Percentiles rank a stretch among this genome's conserved stretches.
phyloP scores from a whole-genome alignment of 2,888 invertebrate species.

The Ormyrus thymus region DNA sequence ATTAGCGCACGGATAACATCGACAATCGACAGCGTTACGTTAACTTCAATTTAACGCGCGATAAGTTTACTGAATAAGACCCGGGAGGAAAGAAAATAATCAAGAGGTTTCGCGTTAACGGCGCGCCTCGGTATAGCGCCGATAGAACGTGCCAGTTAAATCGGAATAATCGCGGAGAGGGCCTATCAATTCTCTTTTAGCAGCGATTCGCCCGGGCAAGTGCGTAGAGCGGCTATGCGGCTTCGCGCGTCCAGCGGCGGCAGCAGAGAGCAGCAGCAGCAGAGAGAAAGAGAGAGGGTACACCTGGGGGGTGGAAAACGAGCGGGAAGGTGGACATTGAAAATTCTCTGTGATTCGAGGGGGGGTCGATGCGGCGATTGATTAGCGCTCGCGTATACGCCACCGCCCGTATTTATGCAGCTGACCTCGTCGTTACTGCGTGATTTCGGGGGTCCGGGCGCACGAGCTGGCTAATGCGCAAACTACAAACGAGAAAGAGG shows the following conservation, averaged over 20 bases:
- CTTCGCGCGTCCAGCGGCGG: not conserved
- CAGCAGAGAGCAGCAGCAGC: too few relatives aligned
- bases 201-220: constrained; percentile 4
- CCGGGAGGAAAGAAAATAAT: too few relatives aligned
- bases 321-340: constrained; percentile 57
- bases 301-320: too few relatives aligned
- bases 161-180: constrained; percentile 46
- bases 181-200: constrained; percentile 65
- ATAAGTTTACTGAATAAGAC: too few relatives aligned
- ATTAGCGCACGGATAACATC: too few relatives aligned
- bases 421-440: constrained; percentile 64
- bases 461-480: constrained; percentile 43
- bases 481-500: constrained; percentile 53
- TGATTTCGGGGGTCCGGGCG: constrained; percentile 59
- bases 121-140: too few relatives aligned
- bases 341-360: constrained; percentile 67
- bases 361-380: constrained; percentile 61
- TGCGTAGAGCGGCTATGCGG: not conserved
- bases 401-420: constrained; percentile 68
- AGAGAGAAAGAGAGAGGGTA: too few relatives aligned
- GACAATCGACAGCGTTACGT: too few relatives aligned
- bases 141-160: constrained; percentile 15
- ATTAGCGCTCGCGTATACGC: constrained; percentile 59
- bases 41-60: too few relatives aligned
- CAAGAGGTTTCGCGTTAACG: too few relatives aligned